Percentiles rank a stretch among this genome's conserved stretches.
Evolutionary conservation across 2,888 invertebrate genomes (phyloP).

Genomic region (Gastracanthus pulcherrimus): DNA sequence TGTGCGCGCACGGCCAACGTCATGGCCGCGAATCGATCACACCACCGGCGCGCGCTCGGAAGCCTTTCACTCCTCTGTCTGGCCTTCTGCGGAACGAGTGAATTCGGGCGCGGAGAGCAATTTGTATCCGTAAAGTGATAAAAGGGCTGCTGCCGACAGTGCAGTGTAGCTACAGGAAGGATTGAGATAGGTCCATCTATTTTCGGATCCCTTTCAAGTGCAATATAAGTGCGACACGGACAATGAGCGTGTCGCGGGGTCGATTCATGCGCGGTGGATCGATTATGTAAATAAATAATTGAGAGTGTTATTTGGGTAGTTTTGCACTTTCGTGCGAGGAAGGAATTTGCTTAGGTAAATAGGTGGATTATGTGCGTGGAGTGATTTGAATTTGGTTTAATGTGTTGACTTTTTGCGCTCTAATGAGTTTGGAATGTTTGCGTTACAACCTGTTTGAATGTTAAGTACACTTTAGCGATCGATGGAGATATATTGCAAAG

Average conservation of each 20-base stretch:
- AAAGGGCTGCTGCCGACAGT: not conserved
- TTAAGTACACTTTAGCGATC: not conserved
- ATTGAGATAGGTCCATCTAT: not conserved
- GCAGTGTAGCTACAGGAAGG: not conserved
- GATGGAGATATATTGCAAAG: too few species aligned
- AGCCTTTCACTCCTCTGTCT: slow-evolving; percentile 3
- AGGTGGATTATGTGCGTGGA: not conserved
- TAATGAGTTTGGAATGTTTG: not conserved
- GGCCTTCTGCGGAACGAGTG: not conserved
- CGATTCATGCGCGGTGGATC: not conserved
- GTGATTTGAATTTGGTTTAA: not conserved
- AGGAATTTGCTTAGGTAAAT: not conserved
- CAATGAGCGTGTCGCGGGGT: not conserved
- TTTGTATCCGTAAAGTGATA: slow-evolving; percentile 10
- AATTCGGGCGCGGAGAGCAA: not conserved
- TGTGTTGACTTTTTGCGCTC: not conserved
- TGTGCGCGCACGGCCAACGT: not conserved
- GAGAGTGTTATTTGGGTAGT: too few species aligned
- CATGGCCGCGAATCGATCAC: slow-evolving; percentile 31
- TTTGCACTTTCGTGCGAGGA: too few species aligned
- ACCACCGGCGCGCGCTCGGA: not conserved
- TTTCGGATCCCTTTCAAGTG: not conserved
- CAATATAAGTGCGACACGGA: too few species aligned
- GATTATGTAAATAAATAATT: not conserved
- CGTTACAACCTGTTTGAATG: slow-evolving; percentile 8